Evolutionary conservation across 2,113 vertebrate genomes (phyloP).

Genomic region (Clarias gariepinus): DNA sequence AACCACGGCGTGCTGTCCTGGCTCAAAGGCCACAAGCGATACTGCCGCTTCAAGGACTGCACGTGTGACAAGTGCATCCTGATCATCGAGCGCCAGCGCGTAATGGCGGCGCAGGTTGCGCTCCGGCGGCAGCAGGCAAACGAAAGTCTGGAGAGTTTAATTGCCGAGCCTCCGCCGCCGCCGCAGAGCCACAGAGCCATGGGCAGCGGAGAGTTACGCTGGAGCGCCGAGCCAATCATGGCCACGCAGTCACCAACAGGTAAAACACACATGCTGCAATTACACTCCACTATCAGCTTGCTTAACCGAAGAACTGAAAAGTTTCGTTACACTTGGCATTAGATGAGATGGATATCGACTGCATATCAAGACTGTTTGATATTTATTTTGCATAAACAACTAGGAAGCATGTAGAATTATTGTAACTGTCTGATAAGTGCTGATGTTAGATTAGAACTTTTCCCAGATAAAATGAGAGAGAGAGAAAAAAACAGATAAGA

Average conservation of each 20-base stretch:
- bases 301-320: no score
- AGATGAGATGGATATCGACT: background rate
- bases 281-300: background rate
- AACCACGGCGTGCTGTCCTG: constrained; percentile 96
- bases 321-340: background rate
- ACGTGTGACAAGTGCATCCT: constrained; percentile 97
- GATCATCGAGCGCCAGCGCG: constrained; percentile 94
- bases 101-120: constrained; percentile 96
- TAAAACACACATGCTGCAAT: background rate
- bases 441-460: background rate
- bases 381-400: background rate
- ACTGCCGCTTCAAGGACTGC: constrained; percentile 97
- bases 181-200: constrained; percentile 56
- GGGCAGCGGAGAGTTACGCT: constrained; percentile 63
- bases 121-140: constrained; percentile 92
- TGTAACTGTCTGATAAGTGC: background rate
- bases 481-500: no score
- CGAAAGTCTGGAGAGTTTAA: constrained; percentile 92
- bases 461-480: background rate
- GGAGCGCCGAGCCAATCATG: constrained; percentile 63
- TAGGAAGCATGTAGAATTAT: background rate
- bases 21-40: constrained; percentile 96
- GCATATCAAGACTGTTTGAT: background rate
- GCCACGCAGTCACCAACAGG: constrained; percentile 19
- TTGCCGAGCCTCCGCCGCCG: constrained; percentile 77